Evolutionary conservation across 2,888 invertebrate species (phyloP).

Genomic region (Diloba caeruleocephala): DNA sequence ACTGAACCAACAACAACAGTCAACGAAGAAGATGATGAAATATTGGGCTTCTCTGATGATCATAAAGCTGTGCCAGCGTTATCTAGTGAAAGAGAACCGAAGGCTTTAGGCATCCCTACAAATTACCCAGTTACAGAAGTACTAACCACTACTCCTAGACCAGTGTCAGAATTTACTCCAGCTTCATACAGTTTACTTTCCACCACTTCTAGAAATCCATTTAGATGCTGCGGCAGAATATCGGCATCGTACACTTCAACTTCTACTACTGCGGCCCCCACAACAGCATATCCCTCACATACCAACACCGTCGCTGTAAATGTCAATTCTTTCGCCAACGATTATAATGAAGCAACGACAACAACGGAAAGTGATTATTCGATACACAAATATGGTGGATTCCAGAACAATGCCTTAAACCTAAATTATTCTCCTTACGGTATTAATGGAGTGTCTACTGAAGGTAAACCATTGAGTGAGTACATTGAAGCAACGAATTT

Average conservation of each 20-base stretch:
- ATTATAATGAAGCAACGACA: slow-evolving; percentile 66
- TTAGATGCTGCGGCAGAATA: slow-evolving; percentile 82
- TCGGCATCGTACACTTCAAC: slow-evolving; percentile 83
- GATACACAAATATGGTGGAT: slow-evolving; percentile 74
- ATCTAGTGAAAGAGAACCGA: slow-evolving; percentile 76
- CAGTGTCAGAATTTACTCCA: slow-evolving; percentile 59
- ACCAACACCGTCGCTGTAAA: slow-evolving; percentile 81
- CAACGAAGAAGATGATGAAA: slow-evolving; percentile 93
- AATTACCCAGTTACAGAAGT: slow-evolving; percentile 65
- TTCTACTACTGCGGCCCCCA: slow-evolving; percentile 64
- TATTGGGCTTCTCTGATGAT: slow-evolving; percentile 93
- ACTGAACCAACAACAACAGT: slow-evolving; percentile 90
- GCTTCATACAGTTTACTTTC: slow-evolving; percentile 60
- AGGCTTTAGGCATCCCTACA: slow-evolving; percentile 76
- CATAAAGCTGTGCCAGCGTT: slow-evolving; percentile 68
- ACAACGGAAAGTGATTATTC: slow-evolving; percentile 71
- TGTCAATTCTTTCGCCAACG: slow-evolving; percentile 65
- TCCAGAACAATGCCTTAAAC: slow-evolving; percentile 80
- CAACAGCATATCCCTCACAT: slow-evolving; percentile 78
- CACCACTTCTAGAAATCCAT: slow-evolving; percentile 73
- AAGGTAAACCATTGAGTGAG: slow-evolving; percentile 83
- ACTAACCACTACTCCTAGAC: slow-evolving; percentile 63
- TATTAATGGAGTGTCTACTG: slow-evolving; percentile 75
- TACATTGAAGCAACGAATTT: slow-evolving; percentile 82
- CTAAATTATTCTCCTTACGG: slow-evolving; percentile 81